phyloP scores from a whole-genome alignment of 2,113 vertebrate genomes.

The Gymnorhina tibicen region DNA sequence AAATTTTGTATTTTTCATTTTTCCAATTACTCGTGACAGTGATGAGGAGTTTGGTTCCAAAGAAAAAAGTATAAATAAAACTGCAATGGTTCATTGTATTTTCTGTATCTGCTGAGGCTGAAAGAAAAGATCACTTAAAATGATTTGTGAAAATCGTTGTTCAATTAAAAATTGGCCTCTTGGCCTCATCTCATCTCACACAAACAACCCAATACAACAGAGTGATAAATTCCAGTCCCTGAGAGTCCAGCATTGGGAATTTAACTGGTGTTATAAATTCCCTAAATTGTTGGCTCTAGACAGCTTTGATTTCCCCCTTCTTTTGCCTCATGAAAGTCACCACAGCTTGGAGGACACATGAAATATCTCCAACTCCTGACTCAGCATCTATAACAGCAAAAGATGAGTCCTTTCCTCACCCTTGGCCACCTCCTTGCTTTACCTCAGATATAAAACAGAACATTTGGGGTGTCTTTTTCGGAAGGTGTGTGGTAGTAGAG shows the following conservation, averaged over 20 bases:
- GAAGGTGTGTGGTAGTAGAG: not conserved
- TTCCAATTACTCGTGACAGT: not conserved
- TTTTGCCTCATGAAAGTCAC: not conserved
- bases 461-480: not conserved
- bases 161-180: constrained; percentile 8
- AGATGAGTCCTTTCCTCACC: not conserved
- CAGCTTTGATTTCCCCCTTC: not conserved
- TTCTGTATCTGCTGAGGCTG: not conserved
- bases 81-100: not conserved
- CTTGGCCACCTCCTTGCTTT: not conserved
- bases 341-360: not conserved
- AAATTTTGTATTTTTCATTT: not conserved
- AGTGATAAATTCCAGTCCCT: not conserved
- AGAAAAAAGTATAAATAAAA: not conserved
- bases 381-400: not conserved
- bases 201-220: not conserved
- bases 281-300: not conserved
- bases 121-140: not conserved
- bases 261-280: constrained; percentile 1
- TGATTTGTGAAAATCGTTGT: not conserved
- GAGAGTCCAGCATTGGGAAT: not conserved
- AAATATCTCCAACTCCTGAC: not conserved
- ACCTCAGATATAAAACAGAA: not conserved
- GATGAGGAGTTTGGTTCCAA: not conserved
- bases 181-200: constrained; percentile 1